Evolutionary conservation across 2,888 invertebrate genomes (phyloP).

Genomic region (Eremobia ochroleuca): DNA sequence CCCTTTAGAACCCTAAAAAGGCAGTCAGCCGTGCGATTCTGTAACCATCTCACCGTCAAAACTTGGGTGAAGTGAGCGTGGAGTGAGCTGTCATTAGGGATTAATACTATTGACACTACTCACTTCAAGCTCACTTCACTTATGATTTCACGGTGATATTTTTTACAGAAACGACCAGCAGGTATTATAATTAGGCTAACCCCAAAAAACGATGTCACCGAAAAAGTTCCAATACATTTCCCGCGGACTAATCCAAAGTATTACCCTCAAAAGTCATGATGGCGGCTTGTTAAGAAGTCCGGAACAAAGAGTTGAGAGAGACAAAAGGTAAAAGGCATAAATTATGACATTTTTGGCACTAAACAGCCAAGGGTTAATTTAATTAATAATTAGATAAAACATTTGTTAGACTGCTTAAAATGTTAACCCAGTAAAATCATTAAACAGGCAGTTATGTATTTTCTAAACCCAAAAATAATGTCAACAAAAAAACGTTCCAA

Average conservation of each 20-base stretch:
- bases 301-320: conserved; percentile 87
- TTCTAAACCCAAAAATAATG: conserved; percentile 32
- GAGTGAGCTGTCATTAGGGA: too few relatives aligned
- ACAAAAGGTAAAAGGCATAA: conserved; percentile 75
- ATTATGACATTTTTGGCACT: neutral
- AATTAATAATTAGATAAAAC: neutral
- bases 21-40: too few relatives aligned
- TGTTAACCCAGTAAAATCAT: conserved; percentile 25
- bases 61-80: too few relatives aligned
- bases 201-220: conserved; percentile 41
- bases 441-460: conserved; percentile 63
- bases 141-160: too few relatives aligned
- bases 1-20: conserved; percentile 41
- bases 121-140: too few relatives aligned
- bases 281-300: conserved; percentile 86
- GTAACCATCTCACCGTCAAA: too few relatives aligned
- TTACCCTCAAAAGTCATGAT: conserved; percentile 81
- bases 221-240: conserved; percentile 76
- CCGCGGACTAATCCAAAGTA: conserved; percentile 74
- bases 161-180: too few relatives aligned
- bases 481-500: conserved; percentile 71
- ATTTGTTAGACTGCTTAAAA: neutral
- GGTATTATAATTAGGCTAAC: conserved; percentile 23
- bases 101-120: too few relatives aligned
- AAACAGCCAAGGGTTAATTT: too few relatives aligned